Conservation (phyloP, 2,797 vertebrate species). For the Scyliorhinus canicula region DNA sequence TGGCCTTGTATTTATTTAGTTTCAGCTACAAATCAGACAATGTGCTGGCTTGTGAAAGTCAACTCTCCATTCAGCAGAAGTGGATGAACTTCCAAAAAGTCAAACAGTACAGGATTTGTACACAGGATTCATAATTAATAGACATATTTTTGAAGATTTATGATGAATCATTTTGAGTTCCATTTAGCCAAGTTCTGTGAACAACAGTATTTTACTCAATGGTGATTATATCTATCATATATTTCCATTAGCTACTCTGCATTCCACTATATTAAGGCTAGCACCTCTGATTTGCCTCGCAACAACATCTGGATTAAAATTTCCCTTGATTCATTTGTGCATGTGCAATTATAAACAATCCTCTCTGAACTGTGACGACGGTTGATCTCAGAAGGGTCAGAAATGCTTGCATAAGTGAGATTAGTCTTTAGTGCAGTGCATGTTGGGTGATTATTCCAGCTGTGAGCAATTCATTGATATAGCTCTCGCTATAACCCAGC, state of each 20-base stretch:
- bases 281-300: neutral
- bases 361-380: neutral
- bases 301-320: neutral
- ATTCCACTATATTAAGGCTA: neutral
- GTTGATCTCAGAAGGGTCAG: slow-evolving; percentile 28
- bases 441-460: slow-evolving; percentile 61
- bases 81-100: neutral
- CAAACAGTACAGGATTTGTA: neutral
- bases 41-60: neutral
- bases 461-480: slow-evolving; percentile 58
- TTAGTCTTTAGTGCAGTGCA: slow-evolving; percentile 53
- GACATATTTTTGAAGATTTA: neutral
- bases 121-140: neutral
- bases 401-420: neutral
- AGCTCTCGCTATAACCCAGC: slow-evolving; percentile 61
- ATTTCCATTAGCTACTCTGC: slow-evolving; percentile 2
- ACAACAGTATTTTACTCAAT: neutral
- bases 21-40: neutral
- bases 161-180: neutral
- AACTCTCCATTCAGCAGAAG: neutral
- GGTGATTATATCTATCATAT: neutral
- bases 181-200: neutral
- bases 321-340: neutral
- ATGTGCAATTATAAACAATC: slow-evolving; percentile 16
- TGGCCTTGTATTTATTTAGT: neutral